Evolutionary conservation across 2,888 invertebrate species (phyloP), one percentile per base, ranked within the genome.

Genomic region (Phengaris arion): DNA sequence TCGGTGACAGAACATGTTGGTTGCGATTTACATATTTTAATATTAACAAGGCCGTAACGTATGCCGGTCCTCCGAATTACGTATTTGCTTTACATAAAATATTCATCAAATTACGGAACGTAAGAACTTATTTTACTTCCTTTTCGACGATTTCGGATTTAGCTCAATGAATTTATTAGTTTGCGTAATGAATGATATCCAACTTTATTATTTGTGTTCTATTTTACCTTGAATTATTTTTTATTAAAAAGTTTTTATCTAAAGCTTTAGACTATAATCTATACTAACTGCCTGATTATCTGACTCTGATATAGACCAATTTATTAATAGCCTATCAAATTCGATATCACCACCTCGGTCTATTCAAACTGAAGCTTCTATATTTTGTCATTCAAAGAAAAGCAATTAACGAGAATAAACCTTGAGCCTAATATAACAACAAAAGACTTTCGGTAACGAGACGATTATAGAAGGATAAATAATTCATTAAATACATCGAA

Each of bases 11-110:
- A 79, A 85, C 85, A 89, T 87, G 89, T 86, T 87, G 87, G 89
- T 89, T 79, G 81, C 84, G 85, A 89, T 91, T 90, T 89, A 83
- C 89, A 91, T 90, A 88, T 89, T 87, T 91, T 90, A 91, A 91
- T 91, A 91, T 90, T 88, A 89, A 90, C 87, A 87, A 82, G 81
- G 80, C 81, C 79, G 81, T 80, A 80, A 81, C 80, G 78, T 81
- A 81, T 83, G 84, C 83, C 82, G 83, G 85, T 83, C 81, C 81
- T 80, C 82, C 80, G 83, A 87, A 89, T 89, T 86, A 87, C 84
- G 83, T 85, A 85, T 86, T 84, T 74, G 75, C 8, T 77, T 74
- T 74, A 73, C 15, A 57, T 75, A 73, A 88, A 88, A 89, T 89
- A 89, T 89, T 89, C 86, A 87, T 84, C 83, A 79, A 75, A 75